Evolutionary conservation across 2,888 invertebrate species (phyloP).

Genomic region (Mimachlamys varia): DNA sequence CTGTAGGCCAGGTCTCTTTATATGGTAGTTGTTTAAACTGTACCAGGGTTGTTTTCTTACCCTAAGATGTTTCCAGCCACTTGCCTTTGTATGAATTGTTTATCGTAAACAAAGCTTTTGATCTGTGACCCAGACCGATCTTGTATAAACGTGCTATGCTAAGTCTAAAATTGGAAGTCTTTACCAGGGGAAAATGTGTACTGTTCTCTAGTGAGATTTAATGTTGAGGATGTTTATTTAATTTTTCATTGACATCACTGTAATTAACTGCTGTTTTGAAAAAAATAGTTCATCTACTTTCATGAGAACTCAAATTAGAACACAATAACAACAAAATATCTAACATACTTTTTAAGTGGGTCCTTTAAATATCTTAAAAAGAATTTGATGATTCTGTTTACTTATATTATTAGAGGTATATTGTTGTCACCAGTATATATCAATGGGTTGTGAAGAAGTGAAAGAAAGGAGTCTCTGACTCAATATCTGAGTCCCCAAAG

Average conservation of each 20-base stretch:
- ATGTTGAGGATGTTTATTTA: neutral
- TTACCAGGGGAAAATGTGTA: neutral
- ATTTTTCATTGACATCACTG: neutral
- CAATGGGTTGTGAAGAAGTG: too few species aligned
- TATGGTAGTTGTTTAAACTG: neutral
- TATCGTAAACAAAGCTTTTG: constrained; percentile 20
- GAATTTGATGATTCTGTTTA: too few species aligned
- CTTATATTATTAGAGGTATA: too few species aligned
- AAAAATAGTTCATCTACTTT: too few species aligned
- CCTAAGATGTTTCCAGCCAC: neutral
- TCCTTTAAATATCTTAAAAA: too few species aligned
- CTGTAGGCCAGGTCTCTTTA: neutral
- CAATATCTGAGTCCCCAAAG: too few species aligned
- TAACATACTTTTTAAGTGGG: too few species aligned
- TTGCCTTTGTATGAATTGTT: neutral
- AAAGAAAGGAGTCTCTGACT: too few species aligned
- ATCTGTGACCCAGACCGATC: neutral
- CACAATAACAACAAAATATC: too few species aligned
- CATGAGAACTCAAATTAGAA: too few species aligned
- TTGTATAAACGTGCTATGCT: neutral
- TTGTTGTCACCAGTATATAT: too few species aligned
- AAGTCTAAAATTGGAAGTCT: neutral
- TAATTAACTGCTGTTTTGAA: too few species aligned
- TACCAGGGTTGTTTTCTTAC: neutral
- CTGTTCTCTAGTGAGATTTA: neutral